Base-by-base conservation (phyloP, 2,113 vertebrate genomes). In the Dromas ardeola region DNA sequence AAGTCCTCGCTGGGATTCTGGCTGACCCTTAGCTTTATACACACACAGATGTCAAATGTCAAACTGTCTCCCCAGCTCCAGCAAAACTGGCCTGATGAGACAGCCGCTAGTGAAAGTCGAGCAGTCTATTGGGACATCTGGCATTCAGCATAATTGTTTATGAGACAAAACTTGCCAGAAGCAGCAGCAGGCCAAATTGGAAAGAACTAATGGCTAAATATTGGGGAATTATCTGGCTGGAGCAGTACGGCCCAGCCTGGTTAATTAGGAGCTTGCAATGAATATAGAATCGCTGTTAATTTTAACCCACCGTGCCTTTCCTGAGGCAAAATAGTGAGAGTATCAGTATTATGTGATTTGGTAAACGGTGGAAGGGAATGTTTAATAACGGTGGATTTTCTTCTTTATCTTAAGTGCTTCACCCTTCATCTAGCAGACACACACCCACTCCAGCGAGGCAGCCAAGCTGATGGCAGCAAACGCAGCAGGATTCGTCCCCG, bases 151-250 rank as follows among this genome's bases (percentile, higher is more conserved):
- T 86, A 93, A 96, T 93, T 93, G 94, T 93, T 97, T 90, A 9
- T 95, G 97, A 97, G 94, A 18, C 82, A 81, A 89, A 93, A 38
- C 65, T 74, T 63, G 88, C 94, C 95, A 97, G 92, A 50, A 97
- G 96, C 95, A 93, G 91, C 86, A 93, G 86, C 74, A 97, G 71
- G 86, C 76, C 94, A 95, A 93, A 89, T 94, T 95, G 95, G 92
- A 96, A 82, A 84, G 69, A 95, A 76, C 77, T 84, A 84, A 93
- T 81, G 80, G 90, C 94, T 95, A 92, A 95, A 94, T 95, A 93
- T 65, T 94, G 96, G 83, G 80, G 92, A 96, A 96, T 95, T 96
- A 88, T 84, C 86, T 93, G 95, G 82, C 90, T 90, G 88, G 25
- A 95, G 94, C 82, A 91, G 90, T 56, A 59, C 0, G 1, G 77